Conservation (phyloP, 1,140 invertebrate genomes). For the Oncopeltus fasciatus region DNA sequence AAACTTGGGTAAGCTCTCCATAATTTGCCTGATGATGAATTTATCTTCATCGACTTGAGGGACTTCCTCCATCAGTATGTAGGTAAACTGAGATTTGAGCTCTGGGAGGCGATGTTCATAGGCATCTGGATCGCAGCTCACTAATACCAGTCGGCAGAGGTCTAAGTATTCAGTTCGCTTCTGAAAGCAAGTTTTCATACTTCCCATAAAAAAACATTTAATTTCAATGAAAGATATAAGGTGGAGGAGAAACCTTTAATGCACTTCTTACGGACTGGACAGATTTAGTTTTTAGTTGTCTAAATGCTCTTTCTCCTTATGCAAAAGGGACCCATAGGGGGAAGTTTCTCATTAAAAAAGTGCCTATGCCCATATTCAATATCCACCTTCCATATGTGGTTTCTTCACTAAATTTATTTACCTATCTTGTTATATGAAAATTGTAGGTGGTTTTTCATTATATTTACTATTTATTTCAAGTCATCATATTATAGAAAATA, state of each 20-base stretch:
- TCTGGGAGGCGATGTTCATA: conserved; percentile 61
- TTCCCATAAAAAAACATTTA: background rate
- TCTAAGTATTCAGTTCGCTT: conserved; percentile 56
- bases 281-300: no score
- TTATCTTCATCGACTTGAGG: conserved; percentile 55
- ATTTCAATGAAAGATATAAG: background rate
- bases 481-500: no score
- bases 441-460: no score
- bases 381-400: no score
- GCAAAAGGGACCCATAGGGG: no score
- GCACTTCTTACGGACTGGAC: background rate
- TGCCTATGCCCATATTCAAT: no score
- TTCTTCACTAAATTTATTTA: no score
- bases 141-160: conserved; percentile 56
- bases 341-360: no score
- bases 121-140: conserved; percentile 58
- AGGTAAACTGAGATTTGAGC: conserved; percentile 61
- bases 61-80: conserved; percentile 69
- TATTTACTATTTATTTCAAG: no score
- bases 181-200: conserved; percentile 36
- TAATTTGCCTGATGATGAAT: conserved; percentile 57
- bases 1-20: conserved; percentile 62
- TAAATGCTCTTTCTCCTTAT: no score
- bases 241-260: background rate
- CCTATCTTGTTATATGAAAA: no score